Percentiles rank a stretch among this genome's conserved stretches.
phyloP scores from a whole-genome alignment of 2,888 invertebrate genomes.

The Chloroclystis v-ata region DNA sequence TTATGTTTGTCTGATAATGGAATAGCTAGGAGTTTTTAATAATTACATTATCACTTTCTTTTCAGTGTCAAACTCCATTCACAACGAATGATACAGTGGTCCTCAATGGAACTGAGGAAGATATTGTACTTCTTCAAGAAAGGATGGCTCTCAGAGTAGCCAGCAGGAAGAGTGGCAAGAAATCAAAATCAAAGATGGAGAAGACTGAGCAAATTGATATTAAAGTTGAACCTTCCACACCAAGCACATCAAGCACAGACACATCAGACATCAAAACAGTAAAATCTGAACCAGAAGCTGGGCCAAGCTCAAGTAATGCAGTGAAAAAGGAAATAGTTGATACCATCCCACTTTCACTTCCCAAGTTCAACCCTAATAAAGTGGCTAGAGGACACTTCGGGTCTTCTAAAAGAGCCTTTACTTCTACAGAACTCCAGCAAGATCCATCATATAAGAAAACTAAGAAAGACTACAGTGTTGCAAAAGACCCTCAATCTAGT shows the following conservation, averaged over 20 bases:
- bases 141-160: constrained; percentile 83
- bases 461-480: constrained; percentile 89
- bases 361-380: constrained; percentile 67
- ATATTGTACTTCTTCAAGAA: constrained; percentile 80
- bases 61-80: constrained; percentile 88
- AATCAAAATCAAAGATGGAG: constrained; percentile 60
- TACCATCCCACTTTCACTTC: constrained; percentile 65
- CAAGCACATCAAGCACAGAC: constrained; percentile 26
- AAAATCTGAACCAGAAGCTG: constrained; percentile 57
- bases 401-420: constrained; percentile 57
- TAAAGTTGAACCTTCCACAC: constrained; percentile 37
- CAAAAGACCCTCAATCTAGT: constrained; percentile 92
- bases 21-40: neutral
- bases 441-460: constrained; percentile 87
- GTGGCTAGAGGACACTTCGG: constrained; percentile 66
- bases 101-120: constrained; percentile 92
- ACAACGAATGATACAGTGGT: constrained; percentile 87
- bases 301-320: constrained; percentile 48
- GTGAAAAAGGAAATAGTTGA: constrained; percentile 65
- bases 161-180: constrained; percentile 83
- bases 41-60: constrained; percentile 2
- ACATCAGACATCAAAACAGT: constrained; percentile 41
- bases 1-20: too few relatives aligned
- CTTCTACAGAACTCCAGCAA: constrained; percentile 57
- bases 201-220: constrained; percentile 43